These are phyloP conservation scores for Oxyruncus cristatus DNA, from an alignment of 2,113 vertebrate species.

Conservation along the genomic window DNA sequence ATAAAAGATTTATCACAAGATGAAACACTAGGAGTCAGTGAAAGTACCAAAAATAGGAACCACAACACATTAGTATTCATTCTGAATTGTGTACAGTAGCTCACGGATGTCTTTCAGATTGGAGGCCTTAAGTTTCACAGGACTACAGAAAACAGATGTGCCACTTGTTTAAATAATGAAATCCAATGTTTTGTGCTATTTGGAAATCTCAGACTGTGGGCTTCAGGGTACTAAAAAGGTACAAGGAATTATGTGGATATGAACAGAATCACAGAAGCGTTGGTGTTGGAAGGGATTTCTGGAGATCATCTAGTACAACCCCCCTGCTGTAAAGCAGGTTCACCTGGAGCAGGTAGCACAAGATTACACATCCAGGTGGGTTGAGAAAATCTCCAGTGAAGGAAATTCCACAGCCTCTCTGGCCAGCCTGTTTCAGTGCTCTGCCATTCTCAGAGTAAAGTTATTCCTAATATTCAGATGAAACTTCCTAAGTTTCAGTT, in stretches of 20 bases:
- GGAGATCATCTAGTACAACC: neutral
- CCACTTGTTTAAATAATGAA: neutral
- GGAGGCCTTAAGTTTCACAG: neutral
- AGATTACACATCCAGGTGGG: fast-evolving
- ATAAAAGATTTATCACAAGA: neutral
- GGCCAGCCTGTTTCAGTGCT: neutral
- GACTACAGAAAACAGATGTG: neutral
- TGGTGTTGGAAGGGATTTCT: neutral
- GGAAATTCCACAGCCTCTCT: neutral
- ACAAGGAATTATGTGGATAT: neutral
- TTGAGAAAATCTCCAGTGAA: neutral
- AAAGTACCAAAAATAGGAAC: neutral
- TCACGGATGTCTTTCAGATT: neutral
- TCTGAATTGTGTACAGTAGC: neutral
- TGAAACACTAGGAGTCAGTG: neutral
- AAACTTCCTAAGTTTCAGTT: neutral
- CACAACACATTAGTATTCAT: neutral
- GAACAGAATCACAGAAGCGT: neutral
- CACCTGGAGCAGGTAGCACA: neutral
- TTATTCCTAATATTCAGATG: neutral
- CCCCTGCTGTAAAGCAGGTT: neutral
- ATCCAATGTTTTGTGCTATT: neutral
- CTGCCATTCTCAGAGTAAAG: neutral
- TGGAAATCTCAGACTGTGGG: neutral
- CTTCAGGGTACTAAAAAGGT: neutral